phyloP scores from a whole-genome alignment of 2,888 invertebrate species.

The Polyploca ridens region DNA sequence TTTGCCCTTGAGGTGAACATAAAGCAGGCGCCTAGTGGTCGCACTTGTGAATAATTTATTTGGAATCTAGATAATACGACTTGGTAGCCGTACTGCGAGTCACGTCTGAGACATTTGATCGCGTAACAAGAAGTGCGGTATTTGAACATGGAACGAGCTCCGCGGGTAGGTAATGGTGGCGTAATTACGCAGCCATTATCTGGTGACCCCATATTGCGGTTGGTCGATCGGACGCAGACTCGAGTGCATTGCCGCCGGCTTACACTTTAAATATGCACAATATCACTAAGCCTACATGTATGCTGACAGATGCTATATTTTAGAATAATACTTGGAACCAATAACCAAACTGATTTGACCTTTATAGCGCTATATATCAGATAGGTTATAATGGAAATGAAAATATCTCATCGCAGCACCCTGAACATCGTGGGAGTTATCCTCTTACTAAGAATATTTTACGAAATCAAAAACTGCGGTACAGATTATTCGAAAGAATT shows the following conservation, averaged over 20 bases:
- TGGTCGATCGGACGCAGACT: constrained; percentile 45
- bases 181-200: constrained; percentile 81
- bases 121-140: constrained; percentile 73
- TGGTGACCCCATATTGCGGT: constrained; percentile 81
- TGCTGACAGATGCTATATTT: constrained; percentile 33
- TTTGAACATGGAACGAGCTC: constrained; percentile 58
- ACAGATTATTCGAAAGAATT: too few relatives aligned
- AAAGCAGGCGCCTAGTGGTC: constrained; percentile 59
- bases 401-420: too few relatives aligned
- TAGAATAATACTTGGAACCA: background rate
- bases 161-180: constrained; percentile 62
- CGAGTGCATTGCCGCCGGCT: constrained; percentile 49
- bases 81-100: constrained; percentile 63
- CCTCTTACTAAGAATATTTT: too few relatives aligned
- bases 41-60: constrained; percentile 71
- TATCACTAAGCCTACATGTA: constrained; percentile 47
- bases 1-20: constrained; percentile 57
- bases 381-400: too few relatives aligned
- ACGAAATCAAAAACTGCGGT: too few relatives aligned
- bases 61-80: constrained; percentile 73
- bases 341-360: background rate
- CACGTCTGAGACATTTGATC: constrained; percentile 81
- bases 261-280: constrained; percentile 52
- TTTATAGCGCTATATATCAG: too few relatives aligned
- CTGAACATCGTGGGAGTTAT: too few relatives aligned